These are phyloP conservation scores for Gibbula magus DNA, from an alignment of 2,888 invertebrate genomes.

Conservation along the genomic window DNA sequence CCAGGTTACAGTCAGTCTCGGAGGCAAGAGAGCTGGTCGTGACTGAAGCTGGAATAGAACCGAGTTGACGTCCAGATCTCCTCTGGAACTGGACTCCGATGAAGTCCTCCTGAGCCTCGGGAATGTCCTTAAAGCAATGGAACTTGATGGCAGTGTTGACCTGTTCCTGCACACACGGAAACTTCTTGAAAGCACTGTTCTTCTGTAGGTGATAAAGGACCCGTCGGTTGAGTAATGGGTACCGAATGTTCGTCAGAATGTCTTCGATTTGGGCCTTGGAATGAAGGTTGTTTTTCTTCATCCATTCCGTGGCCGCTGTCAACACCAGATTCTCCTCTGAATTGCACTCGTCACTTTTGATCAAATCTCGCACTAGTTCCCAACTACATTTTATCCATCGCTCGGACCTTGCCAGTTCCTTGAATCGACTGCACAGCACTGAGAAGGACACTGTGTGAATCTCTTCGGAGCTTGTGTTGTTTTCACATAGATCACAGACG, in stretches of 20 bases:
- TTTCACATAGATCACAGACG: constrained; percentile 44
- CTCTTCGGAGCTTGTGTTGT: constrained; percentile 53
- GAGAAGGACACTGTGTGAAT: constrained; percentile 58
- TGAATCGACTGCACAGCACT: constrained; percentile 63
- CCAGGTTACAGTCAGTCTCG: constrained; percentile 7
- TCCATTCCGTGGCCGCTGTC: constrained; percentile 68
- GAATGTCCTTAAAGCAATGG: constrained; percentile 68
- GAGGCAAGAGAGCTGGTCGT: neutral
- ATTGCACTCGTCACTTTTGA: constrained; percentile 59
- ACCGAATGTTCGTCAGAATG: constrained; percentile 66
- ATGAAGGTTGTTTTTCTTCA: constrained; percentile 67
- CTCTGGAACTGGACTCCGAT: constrained; percentile 58
- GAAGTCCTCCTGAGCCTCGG: constrained; percentile 66
- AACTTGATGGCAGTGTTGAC: constrained; percentile 64
- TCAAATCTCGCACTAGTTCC: constrained; percentile 62
- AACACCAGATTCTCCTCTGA: constrained; percentile 68
- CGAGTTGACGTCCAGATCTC: constrained; percentile 20
- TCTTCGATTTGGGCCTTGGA: constrained; percentile 67
- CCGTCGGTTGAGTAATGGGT: constrained; percentile 63
- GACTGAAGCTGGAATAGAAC: neutral
- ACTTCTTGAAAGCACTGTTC: constrained; percentile 68
- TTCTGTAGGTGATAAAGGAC: constrained; percentile 69
- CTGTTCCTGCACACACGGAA: constrained; percentile 64
- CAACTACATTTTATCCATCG: constrained; percentile 61
- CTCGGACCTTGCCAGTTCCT: constrained; percentile 56